Evolutionary conservation across 2,797 vertebrate genomes (phyloP), one percentile per base, ranked within the genome.

Genomic region (Smutsia gigantea): DNA sequence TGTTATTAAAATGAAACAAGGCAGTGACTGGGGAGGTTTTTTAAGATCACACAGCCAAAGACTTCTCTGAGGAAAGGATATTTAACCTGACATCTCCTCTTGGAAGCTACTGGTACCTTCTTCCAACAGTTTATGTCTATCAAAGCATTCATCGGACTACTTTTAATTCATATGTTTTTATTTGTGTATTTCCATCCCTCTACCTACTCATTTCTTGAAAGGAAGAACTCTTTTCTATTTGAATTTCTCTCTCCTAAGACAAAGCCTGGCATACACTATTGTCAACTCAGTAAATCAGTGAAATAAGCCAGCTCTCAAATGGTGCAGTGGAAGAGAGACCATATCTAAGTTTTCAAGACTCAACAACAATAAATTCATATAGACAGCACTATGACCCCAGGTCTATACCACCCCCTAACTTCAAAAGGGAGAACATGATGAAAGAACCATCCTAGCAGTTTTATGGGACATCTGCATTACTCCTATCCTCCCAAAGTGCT

Each of bases 1-100:
- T 88, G 61, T 39, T 59, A 74, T 61, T 81, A 92, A 66, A 91
- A 72, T n/a, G 8, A 74, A 90, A 93, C 31, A 82, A 61, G 75
- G 79, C 14, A 88, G 42, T 49, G 39, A 61, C 14, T n/a, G 25
- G 13, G n/a, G 19, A 19, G 29, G 23, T 42, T 49, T 72, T 37
- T 78, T 39, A 68, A n/a, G 19, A 74, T 0, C 39, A 29, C 8
- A 68, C 14, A 7, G n/a, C 37, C 59, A 10, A 75, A 86, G 21
- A 77, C 46, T 55, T 89, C 49, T 89, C 63, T 79, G 13, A 53
- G 17, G n/a, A 87, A 83, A 49, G 39, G 49, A 71, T 72, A 14
- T 79, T 66, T n/a, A 86, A 63, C 25, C 49, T 53, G n/a, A 81
- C 11, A 77, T 29, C 49, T 46, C 42, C 55, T 89, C 59, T 79